Evolutionary conservation across 2,797 vertebrate species (phyloP).

Genomic region (Linurgus olivaceus): DNA sequence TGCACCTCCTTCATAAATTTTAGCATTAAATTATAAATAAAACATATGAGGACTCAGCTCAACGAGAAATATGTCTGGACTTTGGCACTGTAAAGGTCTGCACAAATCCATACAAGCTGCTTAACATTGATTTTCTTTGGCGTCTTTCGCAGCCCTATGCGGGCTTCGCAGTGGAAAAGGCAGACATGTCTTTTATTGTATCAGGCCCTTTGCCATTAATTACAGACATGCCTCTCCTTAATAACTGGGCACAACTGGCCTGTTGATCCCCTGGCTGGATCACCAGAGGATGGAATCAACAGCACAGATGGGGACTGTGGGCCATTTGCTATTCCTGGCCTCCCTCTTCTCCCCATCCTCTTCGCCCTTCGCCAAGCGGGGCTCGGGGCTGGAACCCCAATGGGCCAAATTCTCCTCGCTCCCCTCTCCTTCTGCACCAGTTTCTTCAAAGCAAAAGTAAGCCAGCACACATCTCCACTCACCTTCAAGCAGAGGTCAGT

Average conservation of each 20-base stretch:
- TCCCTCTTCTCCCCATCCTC: neutral
- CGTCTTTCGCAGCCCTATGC: conserved; percentile 21
- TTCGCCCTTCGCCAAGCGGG: neutral
- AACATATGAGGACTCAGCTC: conserved; percentile 47
- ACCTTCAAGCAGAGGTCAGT: neutral
- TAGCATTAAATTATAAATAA: conserved; percentile 67
- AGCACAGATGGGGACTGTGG: neutral
- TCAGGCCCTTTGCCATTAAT: conserved; percentile 56
- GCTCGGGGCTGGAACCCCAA: neutral
- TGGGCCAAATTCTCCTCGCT: neutral
- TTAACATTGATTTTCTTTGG: conserved; percentile 70
- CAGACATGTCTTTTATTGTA: conserved; percentile 53
- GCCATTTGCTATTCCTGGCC: neutral
- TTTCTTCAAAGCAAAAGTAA: neutral
- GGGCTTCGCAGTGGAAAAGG: conserved; percentile 21
- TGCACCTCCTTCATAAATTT: conserved; percentile 55
- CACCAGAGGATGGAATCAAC: neutral
- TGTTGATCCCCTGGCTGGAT: neutral
- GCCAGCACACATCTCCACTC: neutral
- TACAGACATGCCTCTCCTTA: conserved; percentile 43
- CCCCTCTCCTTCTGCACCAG: neutral
- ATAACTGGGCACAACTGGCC: conserved; percentile 31
- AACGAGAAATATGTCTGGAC: conserved; percentile 64
- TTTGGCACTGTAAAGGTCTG: conserved; percentile 54
- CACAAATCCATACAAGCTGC: conserved; percentile 62